These are phyloP conservation scores for Napeogenes sylphis DNA, from an alignment of 2,888 invertebrate genomes.

Conservation along the genomic window DNA sequence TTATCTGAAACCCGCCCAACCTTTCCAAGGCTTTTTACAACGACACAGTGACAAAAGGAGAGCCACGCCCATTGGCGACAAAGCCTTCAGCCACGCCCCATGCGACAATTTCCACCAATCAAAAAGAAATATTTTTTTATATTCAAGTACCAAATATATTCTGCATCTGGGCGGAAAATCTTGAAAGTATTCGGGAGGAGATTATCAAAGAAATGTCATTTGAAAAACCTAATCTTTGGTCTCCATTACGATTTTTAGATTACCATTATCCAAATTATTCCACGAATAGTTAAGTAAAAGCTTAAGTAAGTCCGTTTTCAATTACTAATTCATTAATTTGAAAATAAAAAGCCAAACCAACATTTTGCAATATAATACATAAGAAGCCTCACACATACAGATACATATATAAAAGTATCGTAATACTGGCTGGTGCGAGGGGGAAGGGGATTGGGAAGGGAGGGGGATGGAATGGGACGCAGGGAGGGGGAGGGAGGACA, in stretches of 20 bases:
- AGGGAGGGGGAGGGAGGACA: slow-evolving; percentile 43
- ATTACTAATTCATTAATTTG: not conserved
- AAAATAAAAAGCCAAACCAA: not conserved
- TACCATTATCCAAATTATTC: no score
- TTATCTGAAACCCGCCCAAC: slow-evolving; percentile 32
- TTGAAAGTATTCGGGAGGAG: no score
- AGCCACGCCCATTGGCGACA: slow-evolving; percentile 74
- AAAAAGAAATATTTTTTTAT: slow-evolving; percentile 53
- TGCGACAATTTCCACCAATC: slow-evolving; percentile 72
- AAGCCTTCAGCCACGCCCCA: slow-evolving; percentile 64
- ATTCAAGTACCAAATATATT: slow-evolving; percentile 6
- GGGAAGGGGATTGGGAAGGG: slow-evolving; percentile 22
- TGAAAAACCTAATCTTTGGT: no score
- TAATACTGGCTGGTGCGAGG: no score
- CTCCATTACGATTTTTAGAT: no score
- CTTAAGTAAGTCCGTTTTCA: no score
- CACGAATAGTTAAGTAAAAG: no score
- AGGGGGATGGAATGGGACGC: slow-evolving; percentile 35
- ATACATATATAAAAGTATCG: no score
- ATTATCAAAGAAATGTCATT: no score
- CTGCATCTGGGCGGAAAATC: slow-evolving; percentile 16
- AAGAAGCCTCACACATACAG: slow-evolving; percentile 1
- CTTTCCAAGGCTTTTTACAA: slow-evolving; percentile 57
- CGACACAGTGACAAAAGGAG: slow-evolving; percentile 62
- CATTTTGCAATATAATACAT: not conserved